These are phyloP conservation scores for Spilarctia lutea DNA, from an alignment of 2,888 invertebrate species.

Conservation along the genomic window DNA sequence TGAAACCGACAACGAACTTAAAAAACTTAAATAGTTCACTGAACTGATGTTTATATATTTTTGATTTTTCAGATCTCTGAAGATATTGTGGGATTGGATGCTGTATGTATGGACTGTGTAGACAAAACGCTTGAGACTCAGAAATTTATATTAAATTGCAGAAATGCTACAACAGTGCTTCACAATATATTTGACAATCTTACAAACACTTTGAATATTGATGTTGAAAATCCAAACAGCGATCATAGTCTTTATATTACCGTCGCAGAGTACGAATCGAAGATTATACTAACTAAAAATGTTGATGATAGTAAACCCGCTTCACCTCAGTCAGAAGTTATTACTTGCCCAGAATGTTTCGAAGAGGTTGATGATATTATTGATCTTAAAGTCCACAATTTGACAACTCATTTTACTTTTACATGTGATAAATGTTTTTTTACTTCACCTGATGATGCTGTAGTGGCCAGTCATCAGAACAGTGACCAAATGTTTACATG, in stretches of 20 bases:
- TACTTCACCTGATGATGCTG: conserved; percentile 52
- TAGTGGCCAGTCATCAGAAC: conserved; percentile 56
- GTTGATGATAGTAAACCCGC: conserved; percentile 32
- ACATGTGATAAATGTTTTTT: conserved; percentile 69
- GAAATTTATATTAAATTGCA: conserved; percentile 65
- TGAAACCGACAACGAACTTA: neutral
- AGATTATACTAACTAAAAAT: conserved; percentile 62
- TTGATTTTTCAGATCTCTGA: conserved; percentile 60
- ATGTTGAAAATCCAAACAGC: conserved; percentile 50
- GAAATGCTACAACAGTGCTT: conserved; percentile 60
- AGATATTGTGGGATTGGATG: conserved; percentile 71
- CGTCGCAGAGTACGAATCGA: conserved; percentile 60
- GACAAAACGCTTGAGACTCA: conserved; percentile 59
- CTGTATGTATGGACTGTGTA: conserved; percentile 70
- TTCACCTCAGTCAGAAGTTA: conserved; percentile 20
- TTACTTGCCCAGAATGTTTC: conserved; percentile 62
- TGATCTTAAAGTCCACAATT: conserved; percentile 64
- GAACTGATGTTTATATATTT: conserved; percentile 42
- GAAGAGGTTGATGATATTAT: conserved; percentile 52
- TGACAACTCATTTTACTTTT: conserved; percentile 55
- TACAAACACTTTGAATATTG: conserved; percentile 53
- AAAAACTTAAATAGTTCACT: neutral
- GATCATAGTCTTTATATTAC: conserved; percentile 65
- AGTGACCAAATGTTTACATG: conserved; percentile 62
- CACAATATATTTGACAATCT: conserved; percentile 66